A percentile compares a stretch with the other conserved stretches of the same genome.
Conservation (phyloP, 2,888 invertebrate species). For the Hecatera dysodea region DNA sequence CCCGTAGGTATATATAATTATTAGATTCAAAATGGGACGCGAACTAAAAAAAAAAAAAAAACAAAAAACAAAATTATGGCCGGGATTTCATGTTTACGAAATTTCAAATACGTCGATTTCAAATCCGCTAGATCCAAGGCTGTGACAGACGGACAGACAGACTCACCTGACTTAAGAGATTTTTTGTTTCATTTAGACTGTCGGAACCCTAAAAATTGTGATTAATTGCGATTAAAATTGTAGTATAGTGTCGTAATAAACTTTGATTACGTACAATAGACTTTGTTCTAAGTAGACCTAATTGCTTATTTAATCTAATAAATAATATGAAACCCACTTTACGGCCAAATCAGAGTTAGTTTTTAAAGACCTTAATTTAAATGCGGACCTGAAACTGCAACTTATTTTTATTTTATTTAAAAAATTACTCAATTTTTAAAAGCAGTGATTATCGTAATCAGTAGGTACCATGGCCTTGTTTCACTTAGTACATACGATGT, state of each 20-base stretch:
- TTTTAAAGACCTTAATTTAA: constrained; percentile 29
- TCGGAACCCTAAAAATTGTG: no score
- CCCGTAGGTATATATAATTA: no score
- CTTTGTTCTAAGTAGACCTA: constrained; percentile 9
- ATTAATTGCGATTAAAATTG: not conserved
- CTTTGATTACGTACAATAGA: not conserved
- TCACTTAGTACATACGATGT: constrained; percentile 85
- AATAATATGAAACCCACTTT: not conserved
- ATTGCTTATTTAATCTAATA: not conserved
- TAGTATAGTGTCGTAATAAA: not conserved
- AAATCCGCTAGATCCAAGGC: no score
- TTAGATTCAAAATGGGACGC: no score
- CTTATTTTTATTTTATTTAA: constrained; percentile 71
- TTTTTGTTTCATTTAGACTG: no score
- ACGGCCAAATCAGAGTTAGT: not conserved
- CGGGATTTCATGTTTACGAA: no score
- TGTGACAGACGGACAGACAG: no score
- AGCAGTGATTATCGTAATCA: constrained; percentile 71
- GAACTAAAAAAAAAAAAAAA: no score
- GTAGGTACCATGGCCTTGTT: constrained; percentile 71
- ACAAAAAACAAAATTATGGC: no score
- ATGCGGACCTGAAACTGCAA: constrained; percentile 47
- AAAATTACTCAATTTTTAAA: constrained; percentile 75
- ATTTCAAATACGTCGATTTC: no score
- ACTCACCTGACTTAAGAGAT: no score